phyloP scores from a whole-genome alignment of 1,140 invertebrate genomes.

The Brachionus manjavacas region DNA sequence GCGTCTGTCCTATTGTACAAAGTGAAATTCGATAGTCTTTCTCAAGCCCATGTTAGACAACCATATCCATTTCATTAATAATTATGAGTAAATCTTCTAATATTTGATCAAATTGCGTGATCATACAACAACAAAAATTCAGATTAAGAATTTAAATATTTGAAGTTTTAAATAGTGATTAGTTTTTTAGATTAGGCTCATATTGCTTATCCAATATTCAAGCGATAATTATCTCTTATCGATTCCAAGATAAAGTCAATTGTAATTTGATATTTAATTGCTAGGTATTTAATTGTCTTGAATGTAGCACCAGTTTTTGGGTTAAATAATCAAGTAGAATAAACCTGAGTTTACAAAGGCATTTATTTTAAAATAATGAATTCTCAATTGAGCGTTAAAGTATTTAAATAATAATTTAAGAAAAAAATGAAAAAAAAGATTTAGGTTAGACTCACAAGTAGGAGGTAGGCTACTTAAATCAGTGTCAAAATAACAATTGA shows the following conservation, averaged over 20 bases:
- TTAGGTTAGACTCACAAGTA: background rate
- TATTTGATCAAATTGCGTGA: background rate
- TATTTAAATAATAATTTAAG: background rate
- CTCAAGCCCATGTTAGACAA: background rate
- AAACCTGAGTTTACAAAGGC: background rate
- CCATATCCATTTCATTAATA: background rate
- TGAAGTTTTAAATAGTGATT: background rate
- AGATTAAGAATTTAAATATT: background rate
- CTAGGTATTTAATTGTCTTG: background rate
- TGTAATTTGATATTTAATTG: background rate
- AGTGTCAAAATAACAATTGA: background rate
- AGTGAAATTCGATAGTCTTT: background rate
- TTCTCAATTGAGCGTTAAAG: background rate
- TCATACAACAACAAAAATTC: background rate
- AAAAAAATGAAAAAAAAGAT: background rate
- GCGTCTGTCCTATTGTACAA: background rate
- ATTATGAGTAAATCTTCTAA: background rate
- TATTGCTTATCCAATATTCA: background rate
- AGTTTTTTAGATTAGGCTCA: background rate
- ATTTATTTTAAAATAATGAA: background rate
- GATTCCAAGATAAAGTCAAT: background rate
- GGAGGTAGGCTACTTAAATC: conserved; percentile 1
- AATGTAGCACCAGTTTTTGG: background rate
- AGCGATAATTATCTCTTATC: conserved; percentile 3
- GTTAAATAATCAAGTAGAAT: background rate